Evolutionary conservation across 1,140 invertebrate species (phyloP), one percentile per base, ranked within the genome.

Genomic region (Anastatus disparis): DNA sequence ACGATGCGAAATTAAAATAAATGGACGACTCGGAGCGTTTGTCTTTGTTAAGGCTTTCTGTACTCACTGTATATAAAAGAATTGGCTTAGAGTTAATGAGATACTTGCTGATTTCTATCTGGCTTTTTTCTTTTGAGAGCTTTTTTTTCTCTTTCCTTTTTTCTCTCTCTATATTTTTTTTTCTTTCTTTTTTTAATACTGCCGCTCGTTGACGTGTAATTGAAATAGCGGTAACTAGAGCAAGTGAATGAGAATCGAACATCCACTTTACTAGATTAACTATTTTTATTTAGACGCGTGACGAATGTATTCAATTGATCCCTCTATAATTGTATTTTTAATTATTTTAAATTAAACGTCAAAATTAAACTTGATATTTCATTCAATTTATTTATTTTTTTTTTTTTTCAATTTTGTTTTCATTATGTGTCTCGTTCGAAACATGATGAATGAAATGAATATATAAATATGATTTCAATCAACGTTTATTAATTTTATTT

Each of bases 101-200:
- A 24, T 48, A 56, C 53, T 67, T 48, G 40, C 64, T 67, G 20
- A 56, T 58, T 58, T 42, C 53, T 67, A 56, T 44, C 53, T 31
- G 42, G 13, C n/a, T 26, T 38, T 55, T 66, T 55, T 55, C 38
- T 2, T 40, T n/a, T 6, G 8, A 13, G n/a, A n/a, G n/a, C n/a
- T n/a, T n/a, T n/a, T n/a, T n/a, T n/a, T n/a, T n/a, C n/a, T n/a
- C n/a, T n/a, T n/a, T n/a, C n/a, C n/a, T n/a, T n/a, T n/a, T n/a
- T n/a, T n/a, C n/a, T n/a, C n/a, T n/a, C n/a, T n/a, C n/a, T n/a
- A n/a, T n/a, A n/a, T n/a, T n/a, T n/a, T n/a, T n/a, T n/a, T n/a
- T n/a, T n/a, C 38, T 55, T 55, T 55, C 44, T 52, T 1, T 26
- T 24, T 8, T 7, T 20, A 50, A 12, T 20, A 8, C 27, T 22